Conservation (phyloP, 2,888 invertebrate species). For the Mythimna loreyi region DNA sequence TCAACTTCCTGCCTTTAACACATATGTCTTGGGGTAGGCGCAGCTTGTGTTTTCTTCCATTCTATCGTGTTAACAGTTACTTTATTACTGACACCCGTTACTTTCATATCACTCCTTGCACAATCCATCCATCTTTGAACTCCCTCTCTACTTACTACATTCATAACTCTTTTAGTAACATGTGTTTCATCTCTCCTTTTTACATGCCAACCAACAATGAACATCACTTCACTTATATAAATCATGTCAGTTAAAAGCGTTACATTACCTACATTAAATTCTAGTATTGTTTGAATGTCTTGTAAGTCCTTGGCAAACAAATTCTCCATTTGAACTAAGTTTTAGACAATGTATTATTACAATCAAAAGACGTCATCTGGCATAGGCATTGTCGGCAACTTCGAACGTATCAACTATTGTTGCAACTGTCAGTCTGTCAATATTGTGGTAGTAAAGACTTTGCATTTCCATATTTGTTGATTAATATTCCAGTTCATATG, state of each 20-base stretch:
- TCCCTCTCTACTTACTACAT: too few species aligned
- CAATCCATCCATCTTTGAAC: too few species aligned
- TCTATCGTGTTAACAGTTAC: too few species aligned
- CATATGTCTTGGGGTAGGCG: too few species aligned
- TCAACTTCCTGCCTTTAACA: too few species aligned
- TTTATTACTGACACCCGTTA: too few species aligned
- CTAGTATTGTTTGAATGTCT: slow-evolving; percentile 9
- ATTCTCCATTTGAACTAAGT: slow-evolving; percentile 6
- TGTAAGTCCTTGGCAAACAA: slow-evolving; percentile 20
- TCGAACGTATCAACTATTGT: slow-evolving; percentile 20
- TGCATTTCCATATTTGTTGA: slow-evolving; percentile 6
- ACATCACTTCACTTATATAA: neutral
- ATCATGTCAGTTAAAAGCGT: neutral
- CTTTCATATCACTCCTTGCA: too few species aligned
- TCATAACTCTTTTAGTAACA: too few species aligned
- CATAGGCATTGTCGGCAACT: slow-evolving; percentile 10
- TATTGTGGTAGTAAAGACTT: slow-evolving; percentile 14
- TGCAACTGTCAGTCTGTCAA: slow-evolving; percentile 21
- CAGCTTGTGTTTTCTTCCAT: too few species aligned
- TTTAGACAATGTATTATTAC: slow-evolving; percentile 12
- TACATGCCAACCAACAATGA: neutral
- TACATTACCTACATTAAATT: neutral
- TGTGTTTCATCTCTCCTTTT: too few species aligned
- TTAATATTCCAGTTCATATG: slow-evolving; percentile 9
- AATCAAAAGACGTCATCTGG: slow-evolving; percentile 33